Evolutionary conservation across 2,888 invertebrate genomes (phyloP), one percentile per base, ranked within the genome.

Genomic region (Cantharis rustica): DNA sequence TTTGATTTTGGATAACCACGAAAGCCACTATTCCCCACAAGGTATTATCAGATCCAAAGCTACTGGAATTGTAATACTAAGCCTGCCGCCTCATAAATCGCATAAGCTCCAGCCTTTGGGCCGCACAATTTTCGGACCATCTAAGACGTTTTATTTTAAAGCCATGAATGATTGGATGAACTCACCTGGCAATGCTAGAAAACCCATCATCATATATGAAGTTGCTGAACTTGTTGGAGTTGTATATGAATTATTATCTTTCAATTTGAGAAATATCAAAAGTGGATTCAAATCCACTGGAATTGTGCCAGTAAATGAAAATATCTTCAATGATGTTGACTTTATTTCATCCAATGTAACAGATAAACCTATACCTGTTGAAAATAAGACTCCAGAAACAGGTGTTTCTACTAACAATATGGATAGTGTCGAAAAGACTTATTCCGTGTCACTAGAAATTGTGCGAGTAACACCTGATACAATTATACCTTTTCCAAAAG

Each of bases 1-100:
- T 31, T 47, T 75, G 13, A 20, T 75, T 16, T 68, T 68, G 16
- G 71, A 75, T 63, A 71, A 68, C 23, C 75, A 75, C 63, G 26
- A 31, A 23, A 68, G 66, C 61, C 75, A 75, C 31, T 20, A 27
- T 16, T 62, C 20, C 15, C 17, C 31, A 70, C 31, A 71, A 64
- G 71, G 31, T 17, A 71, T 71, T 20, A 16, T n/a, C 10, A 26
- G 16, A 68, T 71, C 71, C 10, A 20, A 61, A 26, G 62, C 31
- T 31, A 64, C 16, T 68, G 71, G 75, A 9, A 66, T 75, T 20
- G n/a, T 71, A 16, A 68, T 75, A 16, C 26, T 75, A 62, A 70
- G 62, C 10, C 15, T 75, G 5, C 75, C 71, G 7, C 70, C 71
- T 26, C 74, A 70, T 64, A 70, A 70, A 10, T 47, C 23, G 0